Base-by-base conservation (phyloP, 2,797 vertebrate genomes). In the Danio kyathit region DNA sequence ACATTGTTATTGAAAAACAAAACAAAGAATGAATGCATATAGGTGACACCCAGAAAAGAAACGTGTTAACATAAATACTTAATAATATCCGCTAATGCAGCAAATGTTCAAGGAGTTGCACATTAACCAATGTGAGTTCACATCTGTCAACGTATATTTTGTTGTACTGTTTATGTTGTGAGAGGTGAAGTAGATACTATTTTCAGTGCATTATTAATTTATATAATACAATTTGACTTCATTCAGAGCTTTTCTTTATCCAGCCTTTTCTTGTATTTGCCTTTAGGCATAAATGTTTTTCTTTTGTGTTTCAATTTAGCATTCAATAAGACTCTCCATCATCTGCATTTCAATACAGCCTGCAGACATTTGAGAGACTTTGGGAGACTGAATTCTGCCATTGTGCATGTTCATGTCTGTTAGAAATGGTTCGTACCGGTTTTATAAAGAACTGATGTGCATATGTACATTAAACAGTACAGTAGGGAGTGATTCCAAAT, bases 271-370 rank as follows among this genome's bases (percentile, higher is more conserved):
- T 52, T 79, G 38, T 56, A 46, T 61, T 59, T 46, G 38, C 70
- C 44, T 74, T 40, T 69, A 43, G 38, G 12, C 60, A 7, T 65
- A 21, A n/a, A 9, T 57, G 43, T 19, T 43, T 16, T 69, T 74
- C n/a, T 66, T 13, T 1, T 77, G 72, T 72, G 17, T 77, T 64
- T 63, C 41, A 75, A 71, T 71, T 64, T 52, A 72, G 44, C 60
- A 81, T 19, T n/a, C 43, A 77, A 66, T 66, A 54, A 75, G 59
- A 66, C 51, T 29, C 29, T 29, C 41, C 44, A 44, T 86, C 79
- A 44, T 86, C 79, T 86, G 69, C 82, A 83, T 86, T 67, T 86
- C 59, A 86, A 86, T 79, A 72, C 52, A 56, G 40, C 14, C 21
- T 13, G 21, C n/a, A 29, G 29, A 29, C 29, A 29, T 29, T 29